Base-by-base conservation (phyloP, 2,888 invertebrate genomes). In the Lasioglossum vierecki region DNA sequence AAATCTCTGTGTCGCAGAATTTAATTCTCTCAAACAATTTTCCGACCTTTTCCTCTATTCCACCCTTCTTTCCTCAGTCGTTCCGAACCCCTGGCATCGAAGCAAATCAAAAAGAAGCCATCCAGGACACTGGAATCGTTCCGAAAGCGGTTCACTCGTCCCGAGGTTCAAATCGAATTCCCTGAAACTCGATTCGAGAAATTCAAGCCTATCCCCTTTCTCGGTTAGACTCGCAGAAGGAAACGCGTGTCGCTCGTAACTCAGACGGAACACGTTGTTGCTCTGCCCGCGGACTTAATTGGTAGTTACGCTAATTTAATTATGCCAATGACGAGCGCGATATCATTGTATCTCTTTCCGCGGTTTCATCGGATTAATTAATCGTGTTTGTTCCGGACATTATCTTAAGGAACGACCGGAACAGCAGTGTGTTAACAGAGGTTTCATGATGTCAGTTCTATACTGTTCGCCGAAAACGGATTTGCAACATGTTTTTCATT, bases 201-300 rank as follows among this genome's bases (percentile, higher is more conserved):
- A 70, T n/a, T 41, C 39, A 70, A 41, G n/a, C 39, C 41, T 39
- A n/a, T 41, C 11, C 41, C 13, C n/a, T 41, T 35, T 35, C 39
- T 11, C 70, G 41, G 70, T 39, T 22, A n/a, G n/a, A n/a, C 57
- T n/a, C n/a, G 68, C 68, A 2, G 26, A 26, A 71, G 71, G 44
- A 71, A 71, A 71, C 71, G 71, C 26, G 71, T 44, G 71, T 71
- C 71, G 75, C 60, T n/a, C 41, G 41, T 70, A 70, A 70, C 41
- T 70, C 4, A 70, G 11, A 15, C 13, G 70, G 70, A 39, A n/a
- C 39, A 41, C 13, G 41, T 70, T 22, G 41, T 44, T 60, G 39
- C 35, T 26, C 5, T 9, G 5, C 46, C 1, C 8, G 2, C 60
- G 0, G 26, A 35, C 13, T 35, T 53, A 68, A 44, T 22, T 44